Conservation (phyloP, 2,113 vertebrate genomes). For the Callospermophilus lateralis region DNA sequence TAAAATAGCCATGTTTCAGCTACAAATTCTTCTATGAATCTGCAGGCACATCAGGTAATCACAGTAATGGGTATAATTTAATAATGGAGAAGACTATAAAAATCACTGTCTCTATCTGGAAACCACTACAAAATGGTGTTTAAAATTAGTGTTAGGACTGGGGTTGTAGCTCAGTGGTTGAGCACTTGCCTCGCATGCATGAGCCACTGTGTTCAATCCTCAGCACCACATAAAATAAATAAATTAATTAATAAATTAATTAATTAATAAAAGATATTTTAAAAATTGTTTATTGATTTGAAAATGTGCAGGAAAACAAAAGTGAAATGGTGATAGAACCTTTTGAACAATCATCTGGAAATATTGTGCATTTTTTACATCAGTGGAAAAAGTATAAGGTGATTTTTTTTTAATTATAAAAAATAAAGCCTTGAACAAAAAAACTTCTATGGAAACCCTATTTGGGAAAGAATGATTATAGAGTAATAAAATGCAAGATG, state of each 20-base stretch:
- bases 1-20: background rate
- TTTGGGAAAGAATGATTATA: background rate
- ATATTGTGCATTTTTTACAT: background rate
- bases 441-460: background rate
- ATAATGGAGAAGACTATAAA: slow-evolving; percentile 44
- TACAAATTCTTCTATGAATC: slow-evolving; percentile 22
- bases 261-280: too few relatives aligned
- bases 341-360: slow-evolving; percentile 22
- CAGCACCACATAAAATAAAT: too few relatives aligned
- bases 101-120: slow-evolving; percentile 42
- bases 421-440: slow-evolving; percentile 26
- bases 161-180: too few relatives aligned
- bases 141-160: background rate
- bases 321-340: background rate
- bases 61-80: slow-evolving; percentile 56
- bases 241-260: too few relatives aligned
- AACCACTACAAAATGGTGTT: slow-evolving; percentile 44
- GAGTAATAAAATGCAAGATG: slow-evolving; percentile 40
- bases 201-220: too few relatives aligned
- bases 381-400: background rate
- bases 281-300: background rate
- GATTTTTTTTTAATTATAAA: slow-evolving; percentile 19
- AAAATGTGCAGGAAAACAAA: slow-evolving; percentile 53
- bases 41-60: slow-evolving; percentile 21
- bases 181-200: too few relatives aligned